Conservation (phyloP, 2,113 vertebrate genomes). For the Myotis lucifugus region DNA sequence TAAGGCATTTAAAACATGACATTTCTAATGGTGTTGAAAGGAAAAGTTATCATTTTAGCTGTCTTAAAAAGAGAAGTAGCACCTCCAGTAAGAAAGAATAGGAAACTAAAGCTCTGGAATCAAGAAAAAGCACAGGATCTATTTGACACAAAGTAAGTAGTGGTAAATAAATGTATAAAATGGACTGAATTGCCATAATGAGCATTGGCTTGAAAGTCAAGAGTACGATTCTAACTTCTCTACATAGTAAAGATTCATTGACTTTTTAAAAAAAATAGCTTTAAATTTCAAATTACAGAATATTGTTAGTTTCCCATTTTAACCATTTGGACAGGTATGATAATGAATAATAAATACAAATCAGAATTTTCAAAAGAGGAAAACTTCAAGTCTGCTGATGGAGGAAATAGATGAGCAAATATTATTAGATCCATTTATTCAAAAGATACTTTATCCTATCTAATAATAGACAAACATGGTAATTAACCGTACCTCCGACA, state of each 20-base stretch:
- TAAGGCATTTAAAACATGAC: background rate
- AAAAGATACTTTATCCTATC: slow-evolving; percentile 1
- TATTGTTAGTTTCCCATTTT: slow-evolving; percentile 16
- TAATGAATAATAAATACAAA: slow-evolving; percentile 39
- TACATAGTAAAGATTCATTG: background rate
- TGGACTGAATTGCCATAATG: background rate
- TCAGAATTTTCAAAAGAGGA: slow-evolving; percentile 42
- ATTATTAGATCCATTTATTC: slow-evolving; percentile 3
- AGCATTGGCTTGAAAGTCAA: background rate
- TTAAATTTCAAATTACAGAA: slow-evolving; percentile 25
- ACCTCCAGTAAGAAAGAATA: background rate
- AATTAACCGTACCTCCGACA: too few species aligned
- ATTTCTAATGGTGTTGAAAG: slow-evolving; percentile 18
- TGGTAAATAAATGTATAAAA: slow-evolving; percentile 9
- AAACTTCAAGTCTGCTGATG: background rate
- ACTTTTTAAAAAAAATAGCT: background rate
- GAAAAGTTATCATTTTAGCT: slow-evolving; percentile 13
- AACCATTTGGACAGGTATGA: background rate
- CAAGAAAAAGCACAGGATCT: background rate
- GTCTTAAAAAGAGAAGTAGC: background rate
- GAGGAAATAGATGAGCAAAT: slow-evolving; percentile 16
- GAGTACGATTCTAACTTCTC: background rate
- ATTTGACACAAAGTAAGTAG: background rate
- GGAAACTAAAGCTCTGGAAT: background rate
- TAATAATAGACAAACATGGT: too few species aligned